Percentiles rank a stretch among this genome's conserved stretches.
These are phyloP conservation scores for Odontamblyopus lacepedii DNA, from an alignment of 2,797 vertebrate genomes.

Conservation along the genomic window DNA sequence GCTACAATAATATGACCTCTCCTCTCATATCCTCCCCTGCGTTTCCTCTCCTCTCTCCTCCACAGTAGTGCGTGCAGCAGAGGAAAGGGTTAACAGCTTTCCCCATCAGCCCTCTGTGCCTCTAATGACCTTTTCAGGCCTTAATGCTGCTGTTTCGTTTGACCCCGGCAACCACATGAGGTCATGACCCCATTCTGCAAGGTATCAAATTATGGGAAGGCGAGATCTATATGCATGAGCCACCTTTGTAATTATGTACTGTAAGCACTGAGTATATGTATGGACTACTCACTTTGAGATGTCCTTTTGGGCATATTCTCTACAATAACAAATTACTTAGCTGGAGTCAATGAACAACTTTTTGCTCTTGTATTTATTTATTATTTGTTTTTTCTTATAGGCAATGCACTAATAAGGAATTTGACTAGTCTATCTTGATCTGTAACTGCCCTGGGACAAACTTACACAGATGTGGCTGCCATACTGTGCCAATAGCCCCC, in stretches of 20 bases:
- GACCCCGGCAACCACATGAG: constrained; percentile 67
- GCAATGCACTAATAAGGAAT: too few species aligned
- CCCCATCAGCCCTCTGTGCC: constrained; percentile 51
- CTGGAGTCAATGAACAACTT: background rate
- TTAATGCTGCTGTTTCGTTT: constrained; percentile 61
- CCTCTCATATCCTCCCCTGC: constrained; percentile 66
- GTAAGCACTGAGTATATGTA: constrained; percentile 6
- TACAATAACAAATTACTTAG: background rate
- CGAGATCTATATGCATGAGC: constrained; percentile 31
- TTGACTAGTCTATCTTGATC: too few species aligned
- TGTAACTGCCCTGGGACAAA: background rate
- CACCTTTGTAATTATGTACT: constrained; percentile 19
- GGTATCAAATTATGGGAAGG: constrained; percentile 70
- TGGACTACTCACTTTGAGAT: background rate
- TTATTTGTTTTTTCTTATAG: background rate
- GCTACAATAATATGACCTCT: constrained; percentile 77
- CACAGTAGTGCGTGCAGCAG: constrained; percentile 55
- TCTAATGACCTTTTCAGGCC: constrained; percentile 69
- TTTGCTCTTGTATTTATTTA: background rate
- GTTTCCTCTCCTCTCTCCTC: constrained; percentile 55
- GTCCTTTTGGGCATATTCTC: background rate
- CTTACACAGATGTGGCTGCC: background rate
- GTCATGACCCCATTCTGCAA: constrained; percentile 69
- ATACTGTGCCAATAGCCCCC: background rate
- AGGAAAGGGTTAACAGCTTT: constrained; percentile 70